A percentile compares a stretch with the other conserved stretches of the same genome.
Conservation (phyloP, 2,113 vertebrate species). For the Hemiscyllium ocellatum region DNA sequence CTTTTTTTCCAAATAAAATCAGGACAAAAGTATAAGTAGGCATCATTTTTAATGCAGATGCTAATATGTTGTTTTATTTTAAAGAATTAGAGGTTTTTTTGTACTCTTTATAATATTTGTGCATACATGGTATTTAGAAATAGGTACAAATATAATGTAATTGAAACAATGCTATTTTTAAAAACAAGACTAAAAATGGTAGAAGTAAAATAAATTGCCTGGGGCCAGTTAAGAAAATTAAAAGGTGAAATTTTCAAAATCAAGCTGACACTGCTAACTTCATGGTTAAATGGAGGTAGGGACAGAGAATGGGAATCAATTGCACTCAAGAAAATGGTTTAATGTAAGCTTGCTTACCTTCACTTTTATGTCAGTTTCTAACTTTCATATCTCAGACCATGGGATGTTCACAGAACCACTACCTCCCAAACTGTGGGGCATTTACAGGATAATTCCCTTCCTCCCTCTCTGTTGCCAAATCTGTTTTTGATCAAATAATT, state of each 20-base stretch:
- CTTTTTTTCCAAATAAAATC: neutral
- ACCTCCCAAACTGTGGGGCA: too few relatives aligned
- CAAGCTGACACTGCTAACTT: neutral
- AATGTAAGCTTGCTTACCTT: neutral
- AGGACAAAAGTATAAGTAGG: neutral
- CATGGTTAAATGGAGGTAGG: neutral
- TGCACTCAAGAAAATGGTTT: neutral
- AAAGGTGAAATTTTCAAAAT: neutral
- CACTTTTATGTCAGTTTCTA: neutral
- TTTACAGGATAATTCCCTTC: too few relatives aligned
- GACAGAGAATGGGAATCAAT: neutral
- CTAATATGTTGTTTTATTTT: neutral
- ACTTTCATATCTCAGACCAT: neutral
- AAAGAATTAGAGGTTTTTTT: neutral
- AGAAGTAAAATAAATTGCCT: neutral
- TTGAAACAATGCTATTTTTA: neutral
- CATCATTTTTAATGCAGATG: neutral
- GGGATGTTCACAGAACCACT: too few relatives aligned
- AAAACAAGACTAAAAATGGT: neutral
- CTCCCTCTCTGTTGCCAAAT: too few relatives aligned
- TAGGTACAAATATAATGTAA: neutral
- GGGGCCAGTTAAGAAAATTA: neutral
- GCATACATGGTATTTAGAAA: neutral
- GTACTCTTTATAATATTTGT: neutral
- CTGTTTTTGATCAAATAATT: too few relatives aligned